A percentile compares a stretch with the other conserved stretches of the same genome.
These are phyloP conservation scores for Chironomus riparius DNA, from an alignment of 2,888 invertebrate species.

Conservation along the genomic window DNA sequence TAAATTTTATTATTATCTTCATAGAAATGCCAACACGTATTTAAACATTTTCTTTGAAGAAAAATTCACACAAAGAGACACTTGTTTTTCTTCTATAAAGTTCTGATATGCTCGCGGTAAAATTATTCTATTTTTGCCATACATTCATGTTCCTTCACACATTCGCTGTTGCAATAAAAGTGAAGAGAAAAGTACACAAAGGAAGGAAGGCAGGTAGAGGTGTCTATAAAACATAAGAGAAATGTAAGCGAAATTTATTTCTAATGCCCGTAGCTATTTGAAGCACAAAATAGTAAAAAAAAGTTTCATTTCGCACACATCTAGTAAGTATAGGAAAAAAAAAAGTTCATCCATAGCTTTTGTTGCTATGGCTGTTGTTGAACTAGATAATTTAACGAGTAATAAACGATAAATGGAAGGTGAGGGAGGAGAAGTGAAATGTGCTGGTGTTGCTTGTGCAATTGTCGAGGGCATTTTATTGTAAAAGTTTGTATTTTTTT, in stretches of 20 bases:
- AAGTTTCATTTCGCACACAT: neutral
- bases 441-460: neutral
- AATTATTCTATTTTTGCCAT: neutral
- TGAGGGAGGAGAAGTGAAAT: neutral
- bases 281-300: neutral
- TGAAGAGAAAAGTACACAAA: neutral
- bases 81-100: no score
- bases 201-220: neutral
- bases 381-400: constrained; percentile 20
- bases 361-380: constrained; percentile 10
- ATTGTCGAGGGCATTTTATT: constrained; percentile 26
- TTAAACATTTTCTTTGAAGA: no score
- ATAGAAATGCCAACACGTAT: no score
- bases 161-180: neutral
- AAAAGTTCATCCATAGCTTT: neutral
- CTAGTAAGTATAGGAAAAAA: neutral
- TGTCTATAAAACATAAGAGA: neutral
- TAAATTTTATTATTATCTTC: no score
- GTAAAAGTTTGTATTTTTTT: neutral
- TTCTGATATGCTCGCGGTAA: neutral
- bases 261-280: constrained; percentile 15
- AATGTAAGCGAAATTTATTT: constrained; percentile 20
- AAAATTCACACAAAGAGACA: no score
- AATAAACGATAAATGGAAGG: constrained; percentile 17
- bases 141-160: neutral